A percentile compares a stretch with the other conserved stretches of the same genome.
These are phyloP conservation scores for Parus major DNA, from an alignment of 2,113 vertebrate genomes.

Conservation along the genomic window DNA sequence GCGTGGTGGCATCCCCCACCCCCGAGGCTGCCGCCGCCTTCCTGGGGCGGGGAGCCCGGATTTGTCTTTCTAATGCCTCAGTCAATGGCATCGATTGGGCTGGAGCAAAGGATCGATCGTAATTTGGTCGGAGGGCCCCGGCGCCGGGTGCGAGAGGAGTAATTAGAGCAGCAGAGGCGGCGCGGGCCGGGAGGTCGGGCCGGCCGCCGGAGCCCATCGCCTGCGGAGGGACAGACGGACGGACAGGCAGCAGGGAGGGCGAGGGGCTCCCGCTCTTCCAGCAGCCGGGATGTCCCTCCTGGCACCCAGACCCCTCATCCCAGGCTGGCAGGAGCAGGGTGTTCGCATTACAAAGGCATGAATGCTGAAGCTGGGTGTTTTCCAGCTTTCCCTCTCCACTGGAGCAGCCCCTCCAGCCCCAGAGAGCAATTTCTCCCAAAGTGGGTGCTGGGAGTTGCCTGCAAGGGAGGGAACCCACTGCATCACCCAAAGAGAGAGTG, in stretches of 20 bases:
- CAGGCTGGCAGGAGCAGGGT: neutral
- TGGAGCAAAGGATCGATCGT: slow-evolving; percentile 71
- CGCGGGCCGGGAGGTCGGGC: neutral
- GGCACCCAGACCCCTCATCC: neutral
- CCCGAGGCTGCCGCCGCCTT: neutral
- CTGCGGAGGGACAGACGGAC: neutral
- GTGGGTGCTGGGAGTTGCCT: neutral
- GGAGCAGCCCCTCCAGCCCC: neutral
- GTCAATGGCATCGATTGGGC: slow-evolving; percentile 73
- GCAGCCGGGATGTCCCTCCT: neutral
- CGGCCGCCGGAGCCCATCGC: neutral
- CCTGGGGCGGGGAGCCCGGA: neutral
- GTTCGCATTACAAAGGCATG: neutral
- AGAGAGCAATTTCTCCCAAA: neutral
- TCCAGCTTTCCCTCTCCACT: neutral
- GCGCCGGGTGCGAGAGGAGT: slow-evolving; percentile 52
- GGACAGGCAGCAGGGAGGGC: neutral
- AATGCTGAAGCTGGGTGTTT: neutral
- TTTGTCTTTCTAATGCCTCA: slow-evolving; percentile 69
- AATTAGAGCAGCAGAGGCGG: slow-evolving; percentile 63
- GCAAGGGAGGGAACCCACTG: too few species aligned
- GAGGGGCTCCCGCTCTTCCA: neutral
- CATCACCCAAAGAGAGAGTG: fast-evolving
- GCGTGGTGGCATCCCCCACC: neutral
- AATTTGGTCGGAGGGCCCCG: slow-evolving; percentile 68